Conservation (phyloP, 2,888 invertebrate species). For the Rhamphomyia laevipes region DNA sequence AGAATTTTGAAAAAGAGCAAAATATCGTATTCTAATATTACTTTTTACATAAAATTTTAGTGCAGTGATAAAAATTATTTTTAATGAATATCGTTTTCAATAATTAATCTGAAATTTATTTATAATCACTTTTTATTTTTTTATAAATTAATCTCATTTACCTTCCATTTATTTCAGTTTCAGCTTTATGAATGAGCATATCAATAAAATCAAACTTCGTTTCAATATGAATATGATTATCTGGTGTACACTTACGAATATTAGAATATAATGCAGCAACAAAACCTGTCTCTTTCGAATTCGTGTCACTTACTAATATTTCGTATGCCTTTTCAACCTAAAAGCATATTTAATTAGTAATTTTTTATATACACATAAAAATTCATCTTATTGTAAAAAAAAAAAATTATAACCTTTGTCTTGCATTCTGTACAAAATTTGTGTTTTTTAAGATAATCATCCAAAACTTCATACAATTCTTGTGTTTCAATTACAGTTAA, state of each 20-base stretch:
- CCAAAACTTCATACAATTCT: slow-evolving; percentile 72
- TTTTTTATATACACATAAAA: background rate
- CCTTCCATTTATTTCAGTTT: slow-evolving; percentile 82
- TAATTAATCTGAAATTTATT: too few relatives aligned
- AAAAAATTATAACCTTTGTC: slow-evolving; percentile 56
- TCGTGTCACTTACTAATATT: slow-evolving; percentile 75
- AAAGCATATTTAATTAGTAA: slow-evolving; percentile 9
- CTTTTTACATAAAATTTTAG: too few relatives aligned
- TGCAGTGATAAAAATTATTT: too few relatives aligned
- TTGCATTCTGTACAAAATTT: slow-evolving; percentile 90
- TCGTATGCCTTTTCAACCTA: slow-evolving; percentile 68
- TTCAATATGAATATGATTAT: slow-evolving; percentile 79
- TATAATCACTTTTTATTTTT: too few relatives aligned
- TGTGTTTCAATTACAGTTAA: slow-evolving; percentile 79
- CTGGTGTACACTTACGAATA: slow-evolving; percentile 72
- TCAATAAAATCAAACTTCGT: slow-evolving; percentile 81
- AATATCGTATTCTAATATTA: too few relatives aligned
- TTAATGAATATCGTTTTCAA: too few relatives aligned
- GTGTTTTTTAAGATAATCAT: slow-evolving; percentile 84
- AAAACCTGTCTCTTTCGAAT: slow-evolving; percentile 79
- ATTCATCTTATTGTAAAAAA: background rate
- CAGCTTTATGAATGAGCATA: slow-evolving; percentile 76
- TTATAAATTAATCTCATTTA: slow-evolving; percentile 25
- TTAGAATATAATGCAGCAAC: slow-evolving; percentile 77
- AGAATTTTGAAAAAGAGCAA: too few relatives aligned